These are phyloP conservation scores for Myotis pilosus DNA, from an alignment of 2,797 vertebrate genomes.

Conservation along the genomic window DNA sequence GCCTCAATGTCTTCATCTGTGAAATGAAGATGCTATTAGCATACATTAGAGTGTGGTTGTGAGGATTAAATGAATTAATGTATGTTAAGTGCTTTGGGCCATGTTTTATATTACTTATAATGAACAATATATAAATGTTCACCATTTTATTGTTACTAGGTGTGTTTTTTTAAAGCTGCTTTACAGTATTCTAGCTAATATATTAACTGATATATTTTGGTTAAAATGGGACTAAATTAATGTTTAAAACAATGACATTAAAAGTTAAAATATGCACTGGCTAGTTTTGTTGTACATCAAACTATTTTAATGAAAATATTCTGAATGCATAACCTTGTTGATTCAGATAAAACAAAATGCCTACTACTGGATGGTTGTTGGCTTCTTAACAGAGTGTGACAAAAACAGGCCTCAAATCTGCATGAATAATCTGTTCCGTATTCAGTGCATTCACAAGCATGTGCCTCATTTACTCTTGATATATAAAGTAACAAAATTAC, in stretches of 20 bases:
- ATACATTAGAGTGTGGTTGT: not conserved
- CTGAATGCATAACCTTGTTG: constrained; percentile 52
- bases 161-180: not conserved
- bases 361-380: constrained; percentile 30
- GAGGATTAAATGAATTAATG: not conserved
- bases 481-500: constrained; percentile 44
- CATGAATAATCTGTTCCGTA: constrained; percentile 46
- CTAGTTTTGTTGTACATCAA: constrained; percentile 20
- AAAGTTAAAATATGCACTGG: constrained; percentile 47
- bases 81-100: not conserved
- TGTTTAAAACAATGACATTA: constrained; percentile 20
- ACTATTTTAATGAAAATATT: constrained; percentile 63
- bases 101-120: not conserved
- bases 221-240: constrained; percentile 22
- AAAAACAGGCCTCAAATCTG: constrained; percentile 58
- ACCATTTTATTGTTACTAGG: not conserved
- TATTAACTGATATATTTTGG: not conserved
- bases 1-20: not conserved
- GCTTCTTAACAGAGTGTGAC: constrained; percentile 68
- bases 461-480: constrained; percentile 52
- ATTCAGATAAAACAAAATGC: constrained; percentile 52
- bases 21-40: not conserved
- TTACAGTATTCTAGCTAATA: not conserved
- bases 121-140: not conserved
- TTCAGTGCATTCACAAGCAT: constrained; percentile 29